phyloP scores from a whole-genome alignment of 2,888 invertebrate species.

The Nemotelus nigrinus region DNA sequence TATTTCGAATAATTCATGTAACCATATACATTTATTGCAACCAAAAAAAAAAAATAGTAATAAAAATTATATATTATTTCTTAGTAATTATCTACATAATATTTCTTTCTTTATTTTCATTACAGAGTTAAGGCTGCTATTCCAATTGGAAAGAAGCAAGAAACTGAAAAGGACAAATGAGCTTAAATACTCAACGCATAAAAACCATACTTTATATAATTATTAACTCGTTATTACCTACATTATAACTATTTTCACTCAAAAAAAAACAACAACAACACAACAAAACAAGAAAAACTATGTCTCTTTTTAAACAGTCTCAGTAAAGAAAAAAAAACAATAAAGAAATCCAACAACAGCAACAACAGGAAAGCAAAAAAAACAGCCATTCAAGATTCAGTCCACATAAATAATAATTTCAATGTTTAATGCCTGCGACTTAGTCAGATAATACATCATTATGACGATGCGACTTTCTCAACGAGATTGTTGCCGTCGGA shows the following conservation, averaged over 20 bases:
- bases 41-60: constrained; percentile 14
- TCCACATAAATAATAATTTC: constrained; percentile 19
- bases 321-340: constrained; percentile 37
- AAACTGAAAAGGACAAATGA: constrained; percentile 88
- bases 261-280: constrained; percentile 36
- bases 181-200: constrained; percentile 48
- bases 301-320: constrained; percentile 32
- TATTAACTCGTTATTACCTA: constrained; percentile 45
- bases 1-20: not conserved
- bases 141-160: constrained; percentile 87
- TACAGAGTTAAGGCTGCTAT: constrained; percentile 86
- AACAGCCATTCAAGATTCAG: constrained; percentile 28
- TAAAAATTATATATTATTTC: constrained; percentile 2
- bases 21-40: not conserved
- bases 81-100: not conserved
- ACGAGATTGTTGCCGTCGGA: too few species aligned
- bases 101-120: constrained; percentile 56
- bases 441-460: too few species aligned
- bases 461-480: too few species aligned
- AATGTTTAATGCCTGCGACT: too few species aligned
- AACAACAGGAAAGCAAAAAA: constrained; percentile 2
- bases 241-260: constrained; percentile 44
- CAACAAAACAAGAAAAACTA: constrained; percentile 34
- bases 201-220: constrained; percentile 34
- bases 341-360: constrained; percentile 37